Base-by-base conservation (phyloP, 2,888 invertebrate species). In the Rosalia funebris region DNA sequence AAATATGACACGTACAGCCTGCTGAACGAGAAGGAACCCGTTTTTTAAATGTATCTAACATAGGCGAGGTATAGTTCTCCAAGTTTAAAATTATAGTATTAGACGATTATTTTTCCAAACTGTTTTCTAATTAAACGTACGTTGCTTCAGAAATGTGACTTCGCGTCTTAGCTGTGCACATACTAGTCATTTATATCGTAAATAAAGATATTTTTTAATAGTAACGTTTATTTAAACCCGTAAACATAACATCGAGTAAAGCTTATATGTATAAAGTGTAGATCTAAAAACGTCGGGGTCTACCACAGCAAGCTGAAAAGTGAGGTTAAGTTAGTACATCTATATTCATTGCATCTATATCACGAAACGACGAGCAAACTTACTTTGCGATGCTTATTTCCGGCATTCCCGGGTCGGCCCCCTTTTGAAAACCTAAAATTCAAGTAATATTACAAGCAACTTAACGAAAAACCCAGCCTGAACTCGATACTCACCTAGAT, bases 361-460 rank as follows among this genome's bases (percentile, higher is more conserved):
- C 14, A 15, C 7, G 25, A 46, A 44, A 14, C 10, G 16, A 14
- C 9, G n/a, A 12, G 11, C 0, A 16, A 19, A 75, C 79, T 81
- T 79, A 87, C 87, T 84, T 86, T 64, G 84, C 75, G 12, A 86
- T 12, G 5, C 83, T 77, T 50, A 88, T 79, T 57, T 86, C 85
- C n/a, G 89, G 89, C 86, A 87, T 87, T 4, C 89, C 89, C 25
- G 87, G 85, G 73, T 90, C 90, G 15, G 89, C 84, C 17, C 90
- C 90, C 77, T 88, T 87, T 64, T 81, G 83, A 70, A 89, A 89
- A 61, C 90, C 90, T 90, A 66, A 11, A 81, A 78, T 41, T 46
- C 39, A n/a, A 34, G 34, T 10, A 34, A 2, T 7, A 7, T 34
- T 34, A 34, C 9, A 42, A 17, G 17, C 11, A 16, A 9, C 20